These are phyloP conservation scores for Gopherus flavomarginatus DNA, from an alignment of 2,113 vertebrate genomes.

Conservation along the genomic window DNA sequence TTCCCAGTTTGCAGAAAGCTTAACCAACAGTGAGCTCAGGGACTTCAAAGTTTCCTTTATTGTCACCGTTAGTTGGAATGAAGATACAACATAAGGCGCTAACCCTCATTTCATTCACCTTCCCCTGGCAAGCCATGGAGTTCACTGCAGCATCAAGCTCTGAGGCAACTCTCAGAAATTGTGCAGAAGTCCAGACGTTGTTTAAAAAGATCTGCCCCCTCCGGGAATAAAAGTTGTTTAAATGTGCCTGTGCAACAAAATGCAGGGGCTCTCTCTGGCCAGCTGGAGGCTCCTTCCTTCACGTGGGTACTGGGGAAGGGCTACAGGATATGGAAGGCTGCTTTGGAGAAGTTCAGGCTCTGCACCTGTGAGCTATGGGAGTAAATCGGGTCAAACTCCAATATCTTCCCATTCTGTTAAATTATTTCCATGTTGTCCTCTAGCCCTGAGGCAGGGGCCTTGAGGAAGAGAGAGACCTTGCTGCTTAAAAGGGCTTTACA, in stretches of 20 bases:
- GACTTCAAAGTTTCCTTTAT: neutral
- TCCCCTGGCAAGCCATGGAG: neutral
- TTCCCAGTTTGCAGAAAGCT: constrained; percentile 35
- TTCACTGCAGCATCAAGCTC: neutral
- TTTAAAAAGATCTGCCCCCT: neutral
- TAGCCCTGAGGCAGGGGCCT: neutral
- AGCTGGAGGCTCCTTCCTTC: neutral
- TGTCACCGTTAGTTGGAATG: neutral
- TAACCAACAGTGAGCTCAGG: neutral
- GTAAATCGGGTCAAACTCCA: neutral
- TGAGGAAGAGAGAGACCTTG: neutral
- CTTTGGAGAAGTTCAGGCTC: neutral
- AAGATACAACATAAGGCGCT: neutral
- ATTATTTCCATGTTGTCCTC: neutral
- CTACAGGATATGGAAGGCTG: neutral
- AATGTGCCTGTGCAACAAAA: neutral
- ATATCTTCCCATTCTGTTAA: neutral
- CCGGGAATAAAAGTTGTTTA: neutral
- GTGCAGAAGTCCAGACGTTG: neutral
- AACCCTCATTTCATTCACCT: neutral
- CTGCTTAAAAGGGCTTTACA: neutral
- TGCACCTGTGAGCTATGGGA: neutral
- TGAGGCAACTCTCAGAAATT: accelerated
- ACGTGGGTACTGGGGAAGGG: too few species aligned
- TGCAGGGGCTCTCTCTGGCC: neutral